Evolutionary conservation across 2,888 invertebrate species (phyloP).

Genomic region (Keiferia lycopersicella): DNA sequence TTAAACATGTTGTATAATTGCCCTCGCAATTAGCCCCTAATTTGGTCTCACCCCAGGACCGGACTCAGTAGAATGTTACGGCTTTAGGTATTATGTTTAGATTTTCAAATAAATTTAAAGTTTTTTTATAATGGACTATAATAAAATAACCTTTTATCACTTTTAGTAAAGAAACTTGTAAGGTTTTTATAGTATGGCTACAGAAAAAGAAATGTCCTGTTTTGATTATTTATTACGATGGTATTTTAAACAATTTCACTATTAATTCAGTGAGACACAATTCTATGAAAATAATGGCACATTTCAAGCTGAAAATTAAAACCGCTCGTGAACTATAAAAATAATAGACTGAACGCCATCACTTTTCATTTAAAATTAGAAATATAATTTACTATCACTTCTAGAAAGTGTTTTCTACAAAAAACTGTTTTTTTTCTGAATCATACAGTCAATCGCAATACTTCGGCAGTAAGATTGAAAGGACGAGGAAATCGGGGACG

Average conservation of each 20-base stretch:
- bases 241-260: too few relatives aligned
- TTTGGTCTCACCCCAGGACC: not conserved
- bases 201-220: too few relatives aligned
- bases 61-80: not conserved
- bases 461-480: not conserved
- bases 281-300: not conserved
- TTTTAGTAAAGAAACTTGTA: too few relatives aligned
- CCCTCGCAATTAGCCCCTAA: not conserved
- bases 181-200: too few relatives aligned
- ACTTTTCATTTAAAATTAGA: not conserved
- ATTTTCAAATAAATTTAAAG: not conserved
- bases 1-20: not conserved
- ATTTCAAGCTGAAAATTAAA: not conserved
- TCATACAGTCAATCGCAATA: not conserved
- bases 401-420: not conserved
- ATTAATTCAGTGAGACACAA: not conserved
- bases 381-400: not conserved
- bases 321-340: not conserved
- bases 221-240: too few relatives aligned
- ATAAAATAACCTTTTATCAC: too few relatives aligned
- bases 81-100: not conserved
- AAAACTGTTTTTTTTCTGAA: not conserved
- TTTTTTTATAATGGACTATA: too few relatives aligned
- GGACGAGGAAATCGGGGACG: too few relatives aligned
- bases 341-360: not conserved